Base-by-base conservation (phyloP, 2,888 invertebrate species). In the Salpingus planirostris region DNA sequence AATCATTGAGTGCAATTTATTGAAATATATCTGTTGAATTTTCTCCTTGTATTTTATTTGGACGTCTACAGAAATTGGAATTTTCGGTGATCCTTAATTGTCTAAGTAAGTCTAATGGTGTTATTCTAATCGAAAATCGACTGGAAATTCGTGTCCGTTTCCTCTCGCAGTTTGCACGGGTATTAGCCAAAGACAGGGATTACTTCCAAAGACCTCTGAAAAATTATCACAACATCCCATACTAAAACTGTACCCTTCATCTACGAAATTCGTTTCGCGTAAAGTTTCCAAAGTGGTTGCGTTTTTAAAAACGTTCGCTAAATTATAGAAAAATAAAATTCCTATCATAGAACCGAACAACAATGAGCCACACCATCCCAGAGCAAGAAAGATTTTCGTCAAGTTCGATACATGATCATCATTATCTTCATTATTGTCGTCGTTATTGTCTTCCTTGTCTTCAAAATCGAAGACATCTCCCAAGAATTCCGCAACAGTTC, bases 281-380 rank as follows among this genome's bases (percentile, higher is more conserved):
- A 52, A 14, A 13, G 45, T 42, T 31, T 56, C 56, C 21, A 55
- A 15, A 1, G 52, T 51, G 3, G 56, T 54, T 36, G 52, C 44
- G 33, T 55, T 56, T 14, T 27, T 38, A 7, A 34, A 29, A 22
- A 50, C 22, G 11, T 50, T 21, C 7, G 33, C 27, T 13, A 48
- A 24, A 29, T 55, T 48, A 24, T 45, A 52, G 6, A 41, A 27
- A 10, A 42, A 37, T 12, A 56, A 43, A 5, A 44, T 33, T 4
- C 31, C 24, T 3, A 37, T 29, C 5, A 48, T 24, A 18, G 46
- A 8, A 11, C 40, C 46, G 11, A 12, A 36, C 27, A 3, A 36
- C 15, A 7, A 11, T 10, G 14, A n/a, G n/a, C n/a, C n/a, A 13
- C 18, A 1, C 21, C 11, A 13, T 11, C 22, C 13, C 13, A n/a